Evolutionary conservation across 2,797 vertebrate species (phyloP), one percentile per base, ranked within the genome.

Genomic region (Neoniphon sammara): DNA sequence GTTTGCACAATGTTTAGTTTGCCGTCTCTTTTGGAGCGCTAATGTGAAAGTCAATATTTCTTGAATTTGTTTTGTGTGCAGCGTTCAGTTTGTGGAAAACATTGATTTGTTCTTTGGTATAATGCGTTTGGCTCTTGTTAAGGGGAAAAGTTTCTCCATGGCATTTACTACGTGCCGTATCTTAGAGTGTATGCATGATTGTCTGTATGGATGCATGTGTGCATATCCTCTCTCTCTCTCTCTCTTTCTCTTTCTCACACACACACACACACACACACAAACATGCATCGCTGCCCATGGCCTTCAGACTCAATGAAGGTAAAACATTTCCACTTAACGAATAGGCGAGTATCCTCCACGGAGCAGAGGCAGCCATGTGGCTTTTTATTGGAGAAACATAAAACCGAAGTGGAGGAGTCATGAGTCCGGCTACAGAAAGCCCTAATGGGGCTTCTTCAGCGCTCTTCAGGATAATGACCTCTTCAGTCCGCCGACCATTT

Each of bases 381-480:
- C 62, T 72, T 75, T 78, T 86, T 72, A 64, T 70, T 62, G 57
- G 54, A 77, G 44, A 34, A 61, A 66, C 42, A 30, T 69, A 57
- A 77, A 81, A 75, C 30, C 49, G 17, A 60, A 81, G 88, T 52
- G 67, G 75, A 39, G 53, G 79, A 70, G 79, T 77, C 83, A 34
- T 11, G 73, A 76, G 75, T 73, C 27, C 70, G 42, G 75, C 80
- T 75, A 65, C 71, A 70, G 62, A 79, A 83, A 80, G 59, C 74
- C 71, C 71, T 90, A 78, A 85, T 80, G 84, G 84, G 64, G 64
- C 63, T 89, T 84, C 83, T 82, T 71, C 77, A 82, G 70, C 65
- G 82, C 79, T 74, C 88, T 89, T 83, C 79, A 84, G 74, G 77
- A 87, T 91, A 89, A 92, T 77, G 63, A 88, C 85, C 85, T 88